phyloP scores from a whole-genome alignment of 1,140 invertebrate genomes.

The Adelges cooleyi region DNA sequence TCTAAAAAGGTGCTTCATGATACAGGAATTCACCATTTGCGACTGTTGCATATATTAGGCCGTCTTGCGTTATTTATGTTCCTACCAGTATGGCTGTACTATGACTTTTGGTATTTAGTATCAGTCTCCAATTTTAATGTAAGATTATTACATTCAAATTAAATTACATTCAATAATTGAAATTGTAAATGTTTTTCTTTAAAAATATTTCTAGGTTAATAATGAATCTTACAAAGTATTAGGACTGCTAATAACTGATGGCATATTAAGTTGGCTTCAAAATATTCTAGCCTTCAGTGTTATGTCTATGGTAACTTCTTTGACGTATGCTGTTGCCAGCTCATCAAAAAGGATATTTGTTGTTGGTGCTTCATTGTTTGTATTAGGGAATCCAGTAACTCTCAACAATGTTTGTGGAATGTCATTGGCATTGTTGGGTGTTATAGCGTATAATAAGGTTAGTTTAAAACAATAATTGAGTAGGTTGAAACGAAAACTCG shows the following conservation, averaged over 20 bases:
- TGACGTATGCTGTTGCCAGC: conserved; percentile 91
- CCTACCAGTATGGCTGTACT: conserved; percentile 73
- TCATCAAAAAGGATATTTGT: conserved; percentile 92
- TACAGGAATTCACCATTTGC: conserved; percentile 75
- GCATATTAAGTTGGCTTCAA: conserved; percentile 83
- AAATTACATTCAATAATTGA: not conserved
- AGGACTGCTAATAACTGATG: conserved; percentile 65
- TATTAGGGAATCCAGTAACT: conserved; percentile 87
- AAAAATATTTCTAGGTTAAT: conserved; percentile 31
- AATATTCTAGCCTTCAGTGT: conserved; percentile 92
- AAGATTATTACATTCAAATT: conserved; percentile 7
- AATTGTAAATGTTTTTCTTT: conserved; percentile 14
- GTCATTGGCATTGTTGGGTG: conserved; percentile 78
- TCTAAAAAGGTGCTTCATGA: conserved; percentile 88
- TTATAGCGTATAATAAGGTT: conserved; percentile 76
- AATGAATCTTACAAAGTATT: conserved; percentile 42
- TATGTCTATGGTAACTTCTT: conserved; percentile 73
- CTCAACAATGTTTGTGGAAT: conserved; percentile 79
- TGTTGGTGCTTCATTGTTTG: conserved; percentile 74
- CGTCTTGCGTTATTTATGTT: conserved; percentile 69
- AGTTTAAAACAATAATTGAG: no score
- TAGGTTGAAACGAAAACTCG: no score
- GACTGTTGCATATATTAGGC: conserved; percentile 72
- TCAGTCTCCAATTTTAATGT: conserved; percentile 42
- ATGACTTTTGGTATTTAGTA: conserved; percentile 57